Conservation (phyloP, 2,797 vertebrate species). For the Ceyx erithaca region DNA sequence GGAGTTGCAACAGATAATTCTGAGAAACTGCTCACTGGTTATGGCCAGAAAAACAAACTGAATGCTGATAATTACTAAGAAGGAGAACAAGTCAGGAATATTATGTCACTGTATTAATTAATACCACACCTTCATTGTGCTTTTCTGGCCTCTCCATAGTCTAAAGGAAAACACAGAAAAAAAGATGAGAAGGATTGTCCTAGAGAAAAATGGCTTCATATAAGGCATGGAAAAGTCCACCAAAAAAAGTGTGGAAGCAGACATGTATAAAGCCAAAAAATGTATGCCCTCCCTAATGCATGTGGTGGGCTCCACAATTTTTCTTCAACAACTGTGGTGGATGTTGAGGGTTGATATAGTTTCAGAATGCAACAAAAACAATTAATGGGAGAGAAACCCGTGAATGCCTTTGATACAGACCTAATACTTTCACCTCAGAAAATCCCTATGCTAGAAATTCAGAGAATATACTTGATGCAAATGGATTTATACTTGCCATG, state of each 20-base stretch:
- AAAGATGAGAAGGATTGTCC: neutral
- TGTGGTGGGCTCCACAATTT: accelerated
- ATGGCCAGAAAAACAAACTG: neutral
- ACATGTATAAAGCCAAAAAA: neutral
- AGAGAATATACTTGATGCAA: neutral
- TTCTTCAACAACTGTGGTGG: neutral
- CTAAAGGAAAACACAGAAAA: accelerated
- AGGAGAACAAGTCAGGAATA: neutral
- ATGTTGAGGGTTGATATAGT: accelerated
- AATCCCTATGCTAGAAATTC: neutral
- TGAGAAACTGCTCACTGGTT: neutral
- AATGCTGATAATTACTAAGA: neutral
- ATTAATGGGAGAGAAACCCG: neutral
- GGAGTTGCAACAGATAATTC: neutral
- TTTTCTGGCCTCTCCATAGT: neutral
- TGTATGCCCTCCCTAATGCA: accelerated
- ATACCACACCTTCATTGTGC: accelerated
- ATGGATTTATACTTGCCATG: neutral
- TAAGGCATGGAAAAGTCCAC: neutral
- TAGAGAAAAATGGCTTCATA: neutral
- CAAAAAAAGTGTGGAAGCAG: neutral
- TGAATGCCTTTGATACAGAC: neutral
- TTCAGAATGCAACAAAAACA: neutral
- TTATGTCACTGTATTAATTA: neutral
- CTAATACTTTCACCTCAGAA: neutral